Evolutionary conservation across 2,797 vertebrate genomes (phyloP), one percentile per base, ranked within the genome.

Genomic region (Melanitta fusca): DNA sequence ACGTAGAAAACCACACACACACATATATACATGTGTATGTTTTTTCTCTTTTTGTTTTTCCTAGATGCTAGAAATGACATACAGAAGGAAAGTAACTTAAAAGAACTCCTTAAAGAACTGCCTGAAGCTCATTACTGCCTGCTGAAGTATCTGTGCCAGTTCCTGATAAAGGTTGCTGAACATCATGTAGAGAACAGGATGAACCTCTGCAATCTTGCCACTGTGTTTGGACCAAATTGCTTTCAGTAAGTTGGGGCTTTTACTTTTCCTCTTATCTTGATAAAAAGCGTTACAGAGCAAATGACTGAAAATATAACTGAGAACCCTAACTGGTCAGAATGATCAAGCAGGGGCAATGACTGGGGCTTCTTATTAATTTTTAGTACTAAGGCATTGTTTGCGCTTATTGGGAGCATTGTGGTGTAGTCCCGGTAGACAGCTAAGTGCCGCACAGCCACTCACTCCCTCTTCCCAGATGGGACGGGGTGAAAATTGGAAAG

Each of bases 221-320:
- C 99, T 9, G 98, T 99, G 27, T 99, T 99, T 96, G 99, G 99
- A 93, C 99, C 99, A 94, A 99, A 98, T 69, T 98, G 99, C 93
- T 99, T 99, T 97, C 98, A 98, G 99, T 99, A 98, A 99, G 99
- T 98, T 93, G 49, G 7, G 32, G 14, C 84, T 91, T 96, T 78
- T 72, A 61, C 38, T 75, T 90, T 84, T 79, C 24, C 45, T n/a
- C 11, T 41, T n/a, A 17, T 34, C n/a, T 60, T 21, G 58, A 36
- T 14, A 8, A 39, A 41, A 13, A 27, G 4, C 13, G 28, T 60
- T 61, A 54, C 4, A 13, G 54, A 88, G 51, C 81, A 94, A 32
- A n/a, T 71, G 53, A 25, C 54, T 49, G 64, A 84, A 78, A 90
- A 78, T 17, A 13, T 28, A 61, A 14, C 36, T 71, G 28, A 41